phyloP scores from a whole-genome alignment of 53 echinoderm and acorn worm species.

The Holothuria scabra region DNA sequence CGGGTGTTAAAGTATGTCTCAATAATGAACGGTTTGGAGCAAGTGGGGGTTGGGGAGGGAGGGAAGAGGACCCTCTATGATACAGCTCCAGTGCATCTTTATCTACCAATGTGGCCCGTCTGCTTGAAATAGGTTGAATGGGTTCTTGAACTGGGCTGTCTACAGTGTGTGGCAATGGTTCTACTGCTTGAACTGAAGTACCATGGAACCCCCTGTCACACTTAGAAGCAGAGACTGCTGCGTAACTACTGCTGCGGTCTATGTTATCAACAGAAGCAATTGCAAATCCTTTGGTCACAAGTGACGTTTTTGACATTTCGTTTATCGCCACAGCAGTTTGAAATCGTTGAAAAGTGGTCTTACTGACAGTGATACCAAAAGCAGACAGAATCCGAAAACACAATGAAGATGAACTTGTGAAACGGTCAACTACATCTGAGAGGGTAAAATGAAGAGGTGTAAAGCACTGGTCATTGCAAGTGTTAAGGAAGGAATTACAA shows the following conservation, averaged over 20 bases:
- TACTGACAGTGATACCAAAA: slow-evolving; percentile 5
- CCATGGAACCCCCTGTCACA: not conserved
- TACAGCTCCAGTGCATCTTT: no score
- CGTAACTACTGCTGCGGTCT: not conserved
- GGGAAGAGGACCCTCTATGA: no score
- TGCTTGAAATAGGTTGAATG: no score
- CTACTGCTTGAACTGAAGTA: not conserved
- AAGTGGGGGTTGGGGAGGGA: not conserved
- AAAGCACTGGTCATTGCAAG: no score
- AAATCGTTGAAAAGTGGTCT: not conserved
- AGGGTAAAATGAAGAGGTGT: not conserved
- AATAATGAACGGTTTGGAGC: no score
- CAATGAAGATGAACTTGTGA: not conserved
- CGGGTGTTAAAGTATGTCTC: not conserved
- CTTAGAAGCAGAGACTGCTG: not conserved
- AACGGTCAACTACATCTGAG: not conserved
- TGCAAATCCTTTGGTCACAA: no score
- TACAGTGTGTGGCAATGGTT: not conserved
- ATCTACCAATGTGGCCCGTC: no score
- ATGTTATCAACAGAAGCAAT: no score
- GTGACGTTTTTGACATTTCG: no score
- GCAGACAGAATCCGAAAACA: not conserved
- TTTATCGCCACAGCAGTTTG: no score
- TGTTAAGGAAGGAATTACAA: no score
- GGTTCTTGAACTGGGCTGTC: not conserved